Evolutionary conservation across 1,140 invertebrate genomes (phyloP).

Genomic region (Rhysida immarginata): DNA sequence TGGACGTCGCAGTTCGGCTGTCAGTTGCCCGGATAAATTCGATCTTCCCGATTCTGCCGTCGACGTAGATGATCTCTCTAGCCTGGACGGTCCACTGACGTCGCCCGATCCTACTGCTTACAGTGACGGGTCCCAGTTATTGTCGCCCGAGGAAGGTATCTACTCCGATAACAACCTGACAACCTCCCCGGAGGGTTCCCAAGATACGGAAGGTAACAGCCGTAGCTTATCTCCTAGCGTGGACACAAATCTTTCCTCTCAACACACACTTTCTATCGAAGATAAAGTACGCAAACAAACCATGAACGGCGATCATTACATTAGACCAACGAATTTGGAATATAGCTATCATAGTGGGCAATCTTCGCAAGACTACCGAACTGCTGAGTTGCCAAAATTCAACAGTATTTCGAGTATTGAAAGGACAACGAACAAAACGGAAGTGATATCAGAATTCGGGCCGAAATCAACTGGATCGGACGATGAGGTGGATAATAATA

Average conservation of each 20-base stretch:
- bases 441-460: neutral
- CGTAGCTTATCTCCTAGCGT: neutral
- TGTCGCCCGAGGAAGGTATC: neutral
- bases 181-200: neutral
- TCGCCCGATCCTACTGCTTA: neutral
- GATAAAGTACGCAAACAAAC: neutral
- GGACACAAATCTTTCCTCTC: neutral
- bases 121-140: neutral
- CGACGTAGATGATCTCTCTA: conserved; percentile 1
- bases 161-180: neutral
- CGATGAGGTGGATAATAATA: neutral
- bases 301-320: neutral
- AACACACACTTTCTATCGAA: neutral
- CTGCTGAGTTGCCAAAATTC: neutral
- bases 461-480: neutral
- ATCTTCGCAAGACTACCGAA: neutral
- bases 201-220: neutral
- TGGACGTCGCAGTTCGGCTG: neutral
- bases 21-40: conserved; percentile 2
- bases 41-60: conserved; percentile 3
- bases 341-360: neutral
- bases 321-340: neutral
- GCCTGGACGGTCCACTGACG: neutral
- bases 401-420: neutral
- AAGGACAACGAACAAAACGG: neutral